Base-by-base conservation (phyloP, 2,797 vertebrate genomes). In the Xerus rutilus region DNA sequence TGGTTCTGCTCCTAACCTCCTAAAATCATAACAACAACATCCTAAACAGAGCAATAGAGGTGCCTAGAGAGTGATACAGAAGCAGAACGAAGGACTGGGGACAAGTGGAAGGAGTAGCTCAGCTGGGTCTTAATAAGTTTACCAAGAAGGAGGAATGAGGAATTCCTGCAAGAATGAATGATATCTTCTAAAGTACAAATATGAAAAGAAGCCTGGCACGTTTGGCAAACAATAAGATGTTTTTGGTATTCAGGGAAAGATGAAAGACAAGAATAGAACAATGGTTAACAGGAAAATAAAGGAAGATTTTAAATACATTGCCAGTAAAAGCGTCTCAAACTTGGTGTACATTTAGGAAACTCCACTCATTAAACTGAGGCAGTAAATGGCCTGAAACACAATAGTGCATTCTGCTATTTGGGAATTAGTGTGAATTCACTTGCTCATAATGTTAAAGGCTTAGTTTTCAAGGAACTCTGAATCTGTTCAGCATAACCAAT, bases 281-380 rank as follows among this genome's bases (percentile, higher is more conserved):
- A 45, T 15, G 95, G 47, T 73, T 76, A 83, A 91, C 30, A 65
- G 47, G 54, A n/a, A 93, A 88, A 90, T 23, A 57, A 94, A 95
- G 65, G 52, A 83, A 82, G 47, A 73, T 74, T 59, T 96, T 69
- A 78, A 95, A 69, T 43, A 39, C 14, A 32, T 86, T 23, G 13
- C 54, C 93, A 91, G 47, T 85, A 84, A 91, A 91, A 96, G 72
- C n/a, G 30, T 83, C 62, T 52, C 70, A 70, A 79, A 72, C 70
- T 47, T 88, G 73, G 43, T 25, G 47, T 62, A 14, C 7, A 79
- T 84, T 86, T 82, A 69, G 85, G 62, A 59, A 82, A 43, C 43
- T 74, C 74, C 82, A 23, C 45, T 95, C 76, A 96, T 69, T 88
- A 83, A 73, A 91, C 82, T 21, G 57, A 89, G 86, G n/a, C 89